Conservation (phyloP, 2,113 vertebrate genomes). For the Tragelaphus buxtoni region DNA sequence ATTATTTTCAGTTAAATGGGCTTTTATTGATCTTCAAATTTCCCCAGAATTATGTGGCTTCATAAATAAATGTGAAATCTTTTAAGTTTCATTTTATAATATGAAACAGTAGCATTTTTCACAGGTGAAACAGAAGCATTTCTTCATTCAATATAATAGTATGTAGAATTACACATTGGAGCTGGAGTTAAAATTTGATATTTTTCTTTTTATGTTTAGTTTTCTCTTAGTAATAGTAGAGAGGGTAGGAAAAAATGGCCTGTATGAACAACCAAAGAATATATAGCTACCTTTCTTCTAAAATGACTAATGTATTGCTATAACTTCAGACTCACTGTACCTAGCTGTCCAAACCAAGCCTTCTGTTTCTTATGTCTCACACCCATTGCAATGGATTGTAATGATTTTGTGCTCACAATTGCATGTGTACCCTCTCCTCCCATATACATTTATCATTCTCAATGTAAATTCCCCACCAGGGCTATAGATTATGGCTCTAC, state of each 20-base stretch:
- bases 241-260: background rate
- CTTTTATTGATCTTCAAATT: background rate
- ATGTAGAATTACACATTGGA: slow-evolving; percentile 4
- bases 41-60: slow-evolving; percentile 18
- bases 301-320: background rate
- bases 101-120: background rate
- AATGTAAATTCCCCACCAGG: background rate
- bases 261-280: background rate
- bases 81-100: background rate
- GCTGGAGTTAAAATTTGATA: background rate
- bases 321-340: background rate
- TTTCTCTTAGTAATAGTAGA: background rate
- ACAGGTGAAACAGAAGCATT: background rate
- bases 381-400: background rate
- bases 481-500: background rate
- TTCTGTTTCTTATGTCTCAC: background rate
- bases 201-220: slow-evolving; percentile 33
- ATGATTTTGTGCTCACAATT: background rate
- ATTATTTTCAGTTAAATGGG: slow-evolving; percentile 49
- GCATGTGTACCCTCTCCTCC: background rate
- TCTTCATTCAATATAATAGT: slow-evolving; percentile 16
- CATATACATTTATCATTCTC: background rate
- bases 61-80: background rate
- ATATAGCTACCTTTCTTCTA: background rate
- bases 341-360: background rate